Evolutionary conservation across 2,888 invertebrate species (phyloP).

Genomic region (Omphaloscelis lunosa): DNA sequence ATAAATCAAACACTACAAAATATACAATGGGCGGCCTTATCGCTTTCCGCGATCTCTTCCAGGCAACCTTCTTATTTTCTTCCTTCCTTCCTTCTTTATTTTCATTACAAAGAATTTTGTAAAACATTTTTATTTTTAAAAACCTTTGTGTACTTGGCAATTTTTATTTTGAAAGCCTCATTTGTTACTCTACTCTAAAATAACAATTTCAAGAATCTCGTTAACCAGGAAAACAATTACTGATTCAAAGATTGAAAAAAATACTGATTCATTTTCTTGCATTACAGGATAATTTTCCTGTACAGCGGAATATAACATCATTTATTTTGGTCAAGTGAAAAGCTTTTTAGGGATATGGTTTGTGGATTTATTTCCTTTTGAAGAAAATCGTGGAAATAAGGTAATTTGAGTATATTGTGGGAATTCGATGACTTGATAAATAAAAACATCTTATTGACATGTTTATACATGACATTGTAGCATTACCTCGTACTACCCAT

Average conservation of each 20-base stretch:
- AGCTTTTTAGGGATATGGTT: not conserved
- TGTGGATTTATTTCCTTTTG: not conserved
- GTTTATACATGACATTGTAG: not conserved
- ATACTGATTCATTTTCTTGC: conserved; percentile 4
- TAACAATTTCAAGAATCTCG: not conserved
- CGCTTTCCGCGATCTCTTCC: too few species aligned
- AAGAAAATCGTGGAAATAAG: too few species aligned
- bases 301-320: not conserved
- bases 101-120: not conserved
- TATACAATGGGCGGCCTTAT: too few species aligned
- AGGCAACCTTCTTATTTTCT: too few species aligned
- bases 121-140: not conserved
- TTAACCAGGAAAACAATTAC: not conserved
- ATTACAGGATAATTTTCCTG: not conserved
- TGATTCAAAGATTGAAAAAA: not conserved
- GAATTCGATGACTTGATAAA: not conserved
- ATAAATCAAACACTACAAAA: too few species aligned
- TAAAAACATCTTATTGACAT: not conserved
- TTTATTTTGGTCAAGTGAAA: not conserved
- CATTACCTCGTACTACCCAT: not conserved
- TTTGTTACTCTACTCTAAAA: conserved; percentile 3
- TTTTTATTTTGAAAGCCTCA: not conserved
- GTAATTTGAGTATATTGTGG: too few species aligned
- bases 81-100: too few species aligned
- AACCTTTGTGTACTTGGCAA: too few species aligned